Evolutionary conservation across 2,888 invertebrate species (phyloP).

Genomic region (Pasiphila rectangulata): DNA sequence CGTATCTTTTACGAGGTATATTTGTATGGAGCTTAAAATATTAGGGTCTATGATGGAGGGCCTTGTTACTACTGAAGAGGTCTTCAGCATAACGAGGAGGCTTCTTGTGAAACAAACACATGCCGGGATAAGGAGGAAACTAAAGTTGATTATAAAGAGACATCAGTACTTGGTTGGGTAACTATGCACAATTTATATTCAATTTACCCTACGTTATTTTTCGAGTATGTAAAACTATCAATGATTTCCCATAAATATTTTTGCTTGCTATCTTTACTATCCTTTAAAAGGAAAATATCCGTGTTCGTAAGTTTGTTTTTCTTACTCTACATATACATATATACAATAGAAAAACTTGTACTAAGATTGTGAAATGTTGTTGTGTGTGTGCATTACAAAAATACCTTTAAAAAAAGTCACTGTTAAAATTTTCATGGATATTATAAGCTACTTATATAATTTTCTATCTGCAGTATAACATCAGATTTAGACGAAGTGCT

Average conservation of each 20-base stretch:
- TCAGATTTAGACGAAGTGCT: slow-evolving; percentile 51
- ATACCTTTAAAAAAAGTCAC: no score
- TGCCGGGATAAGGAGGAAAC: slow-evolving; percentile 39
- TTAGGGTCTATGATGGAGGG: slow-evolving; percentile 49
- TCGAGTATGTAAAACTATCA: no score
- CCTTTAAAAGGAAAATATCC: no score
- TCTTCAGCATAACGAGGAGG: slow-evolving; percentile 36
- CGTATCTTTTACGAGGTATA: slow-evolving; percentile 48
- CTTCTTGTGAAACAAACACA: slow-evolving; percentile 36
- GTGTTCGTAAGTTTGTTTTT: no score
- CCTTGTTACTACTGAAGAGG: slow-evolving; percentile 47
- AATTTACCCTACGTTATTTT: no score
- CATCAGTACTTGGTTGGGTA: slow-evolving; percentile 55
- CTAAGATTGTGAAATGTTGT: no score
- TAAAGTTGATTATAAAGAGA: slow-evolving; percentile 52
- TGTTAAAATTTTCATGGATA: no score
- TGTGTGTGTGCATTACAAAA: no score
- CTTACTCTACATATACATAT: not conserved
- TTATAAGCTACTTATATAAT: not conserved
- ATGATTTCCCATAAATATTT: no score
- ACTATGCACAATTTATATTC: no score
- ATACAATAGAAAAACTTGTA: not conserved
- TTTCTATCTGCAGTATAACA: slow-evolving; percentile 50
- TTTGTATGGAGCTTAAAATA: slow-evolving; percentile 64
- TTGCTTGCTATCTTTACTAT: no score